Percentiles rank a stretch among this genome's conserved stretches.
These are phyloP conservation scores for Colletes collaris DNA, from an alignment of 2,888 invertebrate genomes.

Conservation along the genomic window DNA sequence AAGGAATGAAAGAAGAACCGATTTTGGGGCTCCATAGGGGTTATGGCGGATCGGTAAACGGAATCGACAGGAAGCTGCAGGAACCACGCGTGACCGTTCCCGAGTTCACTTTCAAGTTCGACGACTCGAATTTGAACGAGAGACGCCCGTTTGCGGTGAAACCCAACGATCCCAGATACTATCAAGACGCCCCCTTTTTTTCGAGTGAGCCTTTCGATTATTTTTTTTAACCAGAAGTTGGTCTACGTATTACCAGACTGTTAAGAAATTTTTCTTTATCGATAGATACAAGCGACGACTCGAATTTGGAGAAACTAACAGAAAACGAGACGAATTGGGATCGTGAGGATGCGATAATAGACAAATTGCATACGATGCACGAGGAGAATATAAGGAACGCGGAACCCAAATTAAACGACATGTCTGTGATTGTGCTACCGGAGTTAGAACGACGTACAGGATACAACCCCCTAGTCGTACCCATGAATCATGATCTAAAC, in stretches of 20 bases:
- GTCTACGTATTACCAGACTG: background rate
- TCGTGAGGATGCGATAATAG: background rate
- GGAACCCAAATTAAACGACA: slow-evolving; percentile 31
- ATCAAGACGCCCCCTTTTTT: slow-evolving; percentile 68
- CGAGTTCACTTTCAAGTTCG: slow-evolving; percentile 77
- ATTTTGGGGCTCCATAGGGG: slow-evolving; percentile 36
- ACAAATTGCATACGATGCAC: background rate
- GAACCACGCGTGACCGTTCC: slow-evolving; percentile 31
- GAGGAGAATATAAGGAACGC: slow-evolving; percentile 11
- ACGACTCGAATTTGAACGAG: slow-evolving; percentile 63
- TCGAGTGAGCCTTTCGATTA: slow-evolving; percentile 38
- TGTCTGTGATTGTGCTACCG: slow-evolving; percentile 46
- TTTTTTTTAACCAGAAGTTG: too few species aligned
- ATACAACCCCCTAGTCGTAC: slow-evolving; percentile 71
- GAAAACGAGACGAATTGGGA: slow-evolving; percentile 36
- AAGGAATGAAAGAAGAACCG: slow-evolving; percentile 60
- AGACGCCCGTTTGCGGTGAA: slow-evolving; percentile 78
- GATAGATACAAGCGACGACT: slow-evolving; percentile 14
- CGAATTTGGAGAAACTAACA: slow-evolving; percentile 15
- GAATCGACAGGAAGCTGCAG: background rate
- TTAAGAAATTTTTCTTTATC: background rate
- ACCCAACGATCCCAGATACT: slow-evolving; percentile 82
- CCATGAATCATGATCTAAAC: slow-evolving; percentile 72
- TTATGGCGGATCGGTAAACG: background rate
- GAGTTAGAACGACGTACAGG: slow-evolving; percentile 71